Evolutionary conservation across 2,797 vertebrate species (phyloP).

Genomic region (Intellagama lesueurii): DNA sequence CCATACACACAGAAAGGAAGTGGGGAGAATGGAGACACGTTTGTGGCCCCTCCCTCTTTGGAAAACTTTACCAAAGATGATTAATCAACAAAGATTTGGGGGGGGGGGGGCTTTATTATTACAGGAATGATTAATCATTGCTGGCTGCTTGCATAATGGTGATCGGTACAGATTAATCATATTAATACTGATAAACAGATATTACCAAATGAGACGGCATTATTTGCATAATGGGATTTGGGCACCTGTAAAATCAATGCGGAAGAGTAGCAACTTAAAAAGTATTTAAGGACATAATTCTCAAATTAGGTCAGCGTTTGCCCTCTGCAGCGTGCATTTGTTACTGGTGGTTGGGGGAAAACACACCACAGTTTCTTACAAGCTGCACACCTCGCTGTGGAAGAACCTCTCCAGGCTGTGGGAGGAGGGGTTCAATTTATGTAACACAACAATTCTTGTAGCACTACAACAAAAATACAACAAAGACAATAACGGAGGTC

Average conservation of each 20-base stretch:
- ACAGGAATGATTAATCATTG: slow-evolving; percentile 79
- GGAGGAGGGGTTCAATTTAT: not conserved
- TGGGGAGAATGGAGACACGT: slow-evolving; percentile 64
- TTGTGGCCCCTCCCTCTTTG: slow-evolving; percentile 64
- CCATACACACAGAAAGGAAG: slow-evolving; percentile 62
- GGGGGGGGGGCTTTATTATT: slow-evolving; percentile 71
- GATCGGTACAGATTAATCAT: slow-evolving; percentile 79
- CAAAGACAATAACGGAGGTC: not conserved
- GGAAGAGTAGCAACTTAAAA: slow-evolving; percentile 25
- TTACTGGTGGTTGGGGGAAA: not conserved
- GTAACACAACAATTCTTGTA: not conserved
- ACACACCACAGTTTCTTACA: not conserved
- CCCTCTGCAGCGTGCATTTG: not conserved
- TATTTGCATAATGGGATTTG: slow-evolving; percentile 76
- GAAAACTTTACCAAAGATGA: slow-evolving; percentile 77
- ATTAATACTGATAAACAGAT: slow-evolving; percentile 75
- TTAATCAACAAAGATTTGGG: slow-evolving; percentile 75
- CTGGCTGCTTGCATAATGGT: slow-evolving; percentile 72
- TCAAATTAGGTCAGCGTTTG: not conserved
- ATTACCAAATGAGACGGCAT: slow-evolving; percentile 69
- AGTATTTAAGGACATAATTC: slow-evolving; percentile 8
- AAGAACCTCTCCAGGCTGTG: not conserved
- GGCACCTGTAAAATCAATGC: slow-evolving; percentile 49
- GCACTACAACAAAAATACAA: not conserved
- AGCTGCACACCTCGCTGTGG: not conserved